These are phyloP conservation scores for Pristis pectinata DNA, from an alignment of 2,797 vertebrate species.

Conservation along the genomic window DNA sequence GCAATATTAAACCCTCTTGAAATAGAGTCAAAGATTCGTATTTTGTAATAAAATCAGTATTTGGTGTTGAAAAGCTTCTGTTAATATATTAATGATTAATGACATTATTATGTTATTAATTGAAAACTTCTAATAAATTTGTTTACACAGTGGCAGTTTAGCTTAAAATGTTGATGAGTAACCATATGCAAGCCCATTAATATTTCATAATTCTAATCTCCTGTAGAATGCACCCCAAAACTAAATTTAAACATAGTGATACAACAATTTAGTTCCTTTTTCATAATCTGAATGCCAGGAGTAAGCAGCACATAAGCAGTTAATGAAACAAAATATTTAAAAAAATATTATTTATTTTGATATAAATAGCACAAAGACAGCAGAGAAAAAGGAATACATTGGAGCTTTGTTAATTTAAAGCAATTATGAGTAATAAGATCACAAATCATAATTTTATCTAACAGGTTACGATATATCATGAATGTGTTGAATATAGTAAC, in stretches of 20 bases:
- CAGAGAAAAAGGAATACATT: constrained; percentile 34
- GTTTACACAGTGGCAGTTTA: background rate
- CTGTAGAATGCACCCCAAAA: background rate
- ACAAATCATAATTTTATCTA: constrained; percentile 27
- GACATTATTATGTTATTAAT: background rate
- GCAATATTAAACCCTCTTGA: background rate
- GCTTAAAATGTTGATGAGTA: background rate
- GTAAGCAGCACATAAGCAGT: background rate
- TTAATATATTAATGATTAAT: background rate
- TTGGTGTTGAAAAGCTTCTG: background rate
- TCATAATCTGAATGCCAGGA: background rate
- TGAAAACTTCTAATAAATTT: background rate
- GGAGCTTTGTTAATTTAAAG: background rate
- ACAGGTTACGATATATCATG: constrained; percentile 32
- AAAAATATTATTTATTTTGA: constrained; percentile 36
- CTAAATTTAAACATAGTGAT: background rate
- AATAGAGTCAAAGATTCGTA: background rate
- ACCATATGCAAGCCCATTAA: background rate
- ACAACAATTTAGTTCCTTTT: background rate
- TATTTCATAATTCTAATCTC: background rate
- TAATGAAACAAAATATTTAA: constrained; percentile 6
- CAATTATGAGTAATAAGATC: constrained; percentile 10
- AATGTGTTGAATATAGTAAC: background rate
- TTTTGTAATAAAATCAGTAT: background rate
- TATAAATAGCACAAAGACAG: constrained; percentile 36